Base-by-base conservation (phyloP, 2,113 vertebrate species). In the Bambusicola thoracicus region DNA sequence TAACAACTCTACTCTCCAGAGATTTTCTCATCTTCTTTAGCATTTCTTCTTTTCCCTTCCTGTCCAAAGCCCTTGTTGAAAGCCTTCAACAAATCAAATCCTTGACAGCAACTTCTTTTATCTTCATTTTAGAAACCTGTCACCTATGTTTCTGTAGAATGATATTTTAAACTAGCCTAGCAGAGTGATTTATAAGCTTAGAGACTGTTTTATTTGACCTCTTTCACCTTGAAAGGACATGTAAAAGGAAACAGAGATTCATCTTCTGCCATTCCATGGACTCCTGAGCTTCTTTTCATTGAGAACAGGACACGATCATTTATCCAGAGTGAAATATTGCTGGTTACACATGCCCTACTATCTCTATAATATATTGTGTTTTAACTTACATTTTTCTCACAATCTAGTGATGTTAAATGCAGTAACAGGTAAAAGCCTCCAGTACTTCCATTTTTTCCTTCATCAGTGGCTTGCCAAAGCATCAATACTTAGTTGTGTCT, bases 191-290 rank as follows among this genome's bases (percentile, higher is more conserved):
- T 92, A 96, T 94, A 83, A 83, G 65, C 69, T 87, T 58, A 90
- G 48, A 72, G 79, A 65, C 65, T 75, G 46, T 51, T 94, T 95
- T 83, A 70, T 94, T 89, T 94, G 93, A 96, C 89, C 93, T 94
- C n/a, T 76, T 94, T 91, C 94, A 94, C 87, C 93, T 97, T 95
- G 91, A 94, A 92, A 96, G 80, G 90, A 94, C 90, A 88, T 24
- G 48, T 48, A 81, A 94, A 91, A 95, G 44, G 90, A 94, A 97
- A 91, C 53, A 92, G 68, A 92, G 36, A 94, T 94, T 91, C 85
- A 94, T 94, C 91, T 93, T 87, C 68, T 94, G 76, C 51, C 65
- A 56, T 76, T 89, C 59, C 80, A 63, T 70, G 63, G 46, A 44
- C 46, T 96, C 65, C 10, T 20, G 78, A 88, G 20, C 61, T 83